phyloP scores from a whole-genome alignment of 2,113 vertebrate genomes.

The Thryonomys swinderianus region DNA sequence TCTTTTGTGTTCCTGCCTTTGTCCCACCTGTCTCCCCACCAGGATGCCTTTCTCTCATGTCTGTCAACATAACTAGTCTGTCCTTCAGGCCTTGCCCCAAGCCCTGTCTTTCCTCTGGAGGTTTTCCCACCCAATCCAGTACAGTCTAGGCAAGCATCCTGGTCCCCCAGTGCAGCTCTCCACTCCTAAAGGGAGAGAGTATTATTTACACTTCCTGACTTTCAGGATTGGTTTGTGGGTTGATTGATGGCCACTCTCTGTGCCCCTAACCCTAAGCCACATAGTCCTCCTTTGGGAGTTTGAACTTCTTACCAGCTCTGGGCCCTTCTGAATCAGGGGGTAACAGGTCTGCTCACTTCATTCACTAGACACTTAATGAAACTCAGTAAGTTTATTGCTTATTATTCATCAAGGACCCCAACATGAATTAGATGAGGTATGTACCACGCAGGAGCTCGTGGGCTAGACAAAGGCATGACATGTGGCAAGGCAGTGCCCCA shows the following conservation, averaged over 20 bases:
- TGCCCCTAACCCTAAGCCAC: neutral
- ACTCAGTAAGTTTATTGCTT: neutral
- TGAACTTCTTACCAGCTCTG: neutral
- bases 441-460: neutral
- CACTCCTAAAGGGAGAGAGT: neutral
- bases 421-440: neutral
- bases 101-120: neutral
- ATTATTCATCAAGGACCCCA: neutral
- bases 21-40: neutral
- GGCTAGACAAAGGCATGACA: neutral
- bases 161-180: neutral
- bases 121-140: neutral
- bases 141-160: neutral
- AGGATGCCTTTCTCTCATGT: neutral
- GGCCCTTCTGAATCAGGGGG: neutral
- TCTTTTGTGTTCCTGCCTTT: neutral
- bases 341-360: neutral
- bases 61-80: neutral
- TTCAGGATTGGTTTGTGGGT: neutral
- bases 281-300: neutral
- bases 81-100: conserved; percentile 9
- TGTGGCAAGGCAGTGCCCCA: neutral
- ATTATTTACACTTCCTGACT: neutral
- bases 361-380: neutral
- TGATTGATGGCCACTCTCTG: neutral